These are phyloP conservation scores for Diadophis punctatus DNA, from an alignment of 2,113 vertebrate species.

Conservation along the genomic window DNA sequence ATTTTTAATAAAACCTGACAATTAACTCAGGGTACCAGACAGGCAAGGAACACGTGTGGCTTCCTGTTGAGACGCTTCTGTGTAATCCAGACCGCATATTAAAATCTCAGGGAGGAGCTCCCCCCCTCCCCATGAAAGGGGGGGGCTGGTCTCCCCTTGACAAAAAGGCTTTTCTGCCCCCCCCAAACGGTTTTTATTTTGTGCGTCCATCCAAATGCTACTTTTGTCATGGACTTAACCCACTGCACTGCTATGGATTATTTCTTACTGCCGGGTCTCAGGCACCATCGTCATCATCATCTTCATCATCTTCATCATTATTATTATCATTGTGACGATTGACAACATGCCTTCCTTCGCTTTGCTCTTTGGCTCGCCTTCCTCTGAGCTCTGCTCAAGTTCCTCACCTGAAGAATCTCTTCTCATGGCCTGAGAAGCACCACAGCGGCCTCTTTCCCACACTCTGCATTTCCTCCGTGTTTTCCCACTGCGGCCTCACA, in stretches of 20 bases:
- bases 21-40: constrained; percentile 12
- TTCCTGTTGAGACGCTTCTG: not conserved
- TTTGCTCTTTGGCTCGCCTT: not conserved
- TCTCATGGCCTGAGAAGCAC: not conserved
- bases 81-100: constrained; percentile 1
- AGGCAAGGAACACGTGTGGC: not conserved
- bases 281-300: not conserved
- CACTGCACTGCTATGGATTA: not conserved
- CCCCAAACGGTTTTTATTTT: constrained; percentile 7
- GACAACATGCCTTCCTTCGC: not conserved
- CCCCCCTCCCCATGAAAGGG: not conserved
- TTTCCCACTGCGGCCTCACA: not conserved
- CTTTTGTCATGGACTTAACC: not conserved
- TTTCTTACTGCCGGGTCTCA: not conserved
- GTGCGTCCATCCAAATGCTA: not conserved
- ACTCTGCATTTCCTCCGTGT: not conserved
- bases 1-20: constrained; percentile 32
- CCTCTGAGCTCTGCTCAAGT: not conserved
- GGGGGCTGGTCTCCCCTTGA: not conserved
- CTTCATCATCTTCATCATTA: not conserved
- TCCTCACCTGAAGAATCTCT: not conserved
- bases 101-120: constrained; percentile 4
- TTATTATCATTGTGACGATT: not conserved
- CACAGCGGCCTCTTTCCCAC: not conserved
- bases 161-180: not conserved